These are phyloP conservation scores for Epinotia brunnichana DNA, from an alignment of 2,888 invertebrate genomes.

Conservation along the genomic window DNA sequence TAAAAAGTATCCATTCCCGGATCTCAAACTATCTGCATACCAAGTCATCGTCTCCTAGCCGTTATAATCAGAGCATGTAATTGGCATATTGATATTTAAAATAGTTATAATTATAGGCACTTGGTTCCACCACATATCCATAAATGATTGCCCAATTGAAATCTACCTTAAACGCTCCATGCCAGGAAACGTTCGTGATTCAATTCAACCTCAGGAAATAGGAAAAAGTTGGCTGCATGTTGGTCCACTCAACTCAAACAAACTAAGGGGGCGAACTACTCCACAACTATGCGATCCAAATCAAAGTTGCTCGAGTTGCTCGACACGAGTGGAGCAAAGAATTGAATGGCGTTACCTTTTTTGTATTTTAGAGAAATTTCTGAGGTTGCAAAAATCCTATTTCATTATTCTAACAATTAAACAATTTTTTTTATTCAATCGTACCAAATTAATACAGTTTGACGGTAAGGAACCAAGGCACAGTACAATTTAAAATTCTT, in stretches of 20 bases:
- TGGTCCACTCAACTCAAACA: slow-evolving; percentile 26
- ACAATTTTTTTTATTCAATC: too few relatives aligned
- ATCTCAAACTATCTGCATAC: too few relatives aligned
- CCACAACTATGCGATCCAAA: slow-evolving; percentile 35
- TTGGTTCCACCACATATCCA: background rate
- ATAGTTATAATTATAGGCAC: background rate
- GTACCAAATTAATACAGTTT: too few relatives aligned
- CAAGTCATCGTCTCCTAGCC: too few relatives aligned
- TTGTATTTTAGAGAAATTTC: background rate
- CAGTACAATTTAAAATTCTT: too few relatives aligned
- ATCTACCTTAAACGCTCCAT: slow-evolving; percentile 1
- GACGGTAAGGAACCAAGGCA: too few relatives aligned
- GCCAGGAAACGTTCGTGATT: slow-evolving; percentile 14
- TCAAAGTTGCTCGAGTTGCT: slow-evolving; percentile 18
- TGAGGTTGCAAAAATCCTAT: background rate
- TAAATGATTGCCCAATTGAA: background rate
- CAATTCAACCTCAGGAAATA: slow-evolving; percentile 20
- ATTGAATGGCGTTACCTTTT: slow-evolving; percentile 8
- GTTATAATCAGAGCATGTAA: too few relatives aligned
- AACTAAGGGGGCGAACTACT: slow-evolving; percentile 20
- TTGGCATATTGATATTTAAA: too few relatives aligned
- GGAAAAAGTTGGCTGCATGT: slow-evolving; percentile 32
- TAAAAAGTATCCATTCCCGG: too few relatives aligned
- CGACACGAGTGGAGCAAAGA: background rate
- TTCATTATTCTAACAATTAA: background rate